Evolutionary conservation across 2,113 vertebrate species (phyloP), one percentile per base, ranked within the genome.

Genomic region (Calidris pugnax): DNA sequence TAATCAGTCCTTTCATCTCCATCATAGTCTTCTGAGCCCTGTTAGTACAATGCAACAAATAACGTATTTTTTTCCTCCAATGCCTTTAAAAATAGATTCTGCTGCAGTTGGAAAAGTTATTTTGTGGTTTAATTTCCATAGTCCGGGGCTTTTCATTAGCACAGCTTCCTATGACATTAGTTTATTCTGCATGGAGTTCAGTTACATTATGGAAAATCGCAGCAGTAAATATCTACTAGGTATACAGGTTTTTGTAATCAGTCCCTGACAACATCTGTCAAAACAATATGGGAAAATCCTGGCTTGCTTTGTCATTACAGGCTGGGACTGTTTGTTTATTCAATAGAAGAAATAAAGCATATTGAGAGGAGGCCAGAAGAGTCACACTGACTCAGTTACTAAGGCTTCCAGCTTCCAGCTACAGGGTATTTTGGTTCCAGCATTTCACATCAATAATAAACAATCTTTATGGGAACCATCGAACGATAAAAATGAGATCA

Each of bases 391-490:
- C 91, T 97, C 79, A 68, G 28, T 95, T 78, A 72, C 66, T 93
- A 94, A 86, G 85, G 79, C 67, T 86, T 77, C 82, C 51, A 94
- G 48, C 80, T 89, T 86, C 64, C 67, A 93, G 27, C 50, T 89
- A 95, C 56, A 85, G 85, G 63, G 97, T 97, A 95, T 97, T 97
- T 97, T 91, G 89, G 57, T 93, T 91, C 92, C 85, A 77, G 73
- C 67, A 32, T 89, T 97, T 95, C 89, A 83, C 91, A 93, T 97
- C 89, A 96, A 89, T 94, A 95, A 97, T 92, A 97, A 97, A 88
- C 85, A 93, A 68, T 93, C 66, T 97, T 96, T 97, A 87, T 94
- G 93, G 88, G 82, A 96, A 69, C 77, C 56, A 84, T 66, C 4
- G 32, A 92, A 91, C 90, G 80, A 93, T 96, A 89, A 93, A 94